Conservation (phyloP, 2,113 vertebrate species). For the Morone chrysops region DNA sequence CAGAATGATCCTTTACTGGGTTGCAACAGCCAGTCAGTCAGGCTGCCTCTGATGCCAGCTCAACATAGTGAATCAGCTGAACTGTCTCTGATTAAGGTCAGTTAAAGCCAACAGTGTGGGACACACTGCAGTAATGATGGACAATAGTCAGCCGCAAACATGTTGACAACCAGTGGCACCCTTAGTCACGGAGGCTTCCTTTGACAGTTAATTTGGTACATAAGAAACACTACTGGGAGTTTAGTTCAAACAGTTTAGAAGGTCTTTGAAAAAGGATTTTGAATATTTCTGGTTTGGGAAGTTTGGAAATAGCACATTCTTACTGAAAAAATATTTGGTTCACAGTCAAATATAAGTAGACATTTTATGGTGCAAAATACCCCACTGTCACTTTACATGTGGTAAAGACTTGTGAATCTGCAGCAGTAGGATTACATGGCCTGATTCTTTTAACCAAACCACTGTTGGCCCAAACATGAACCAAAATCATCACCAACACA, state of each 20-base stretch:
- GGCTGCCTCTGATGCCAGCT: neutral
- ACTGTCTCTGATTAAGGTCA: neutral
- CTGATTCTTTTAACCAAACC: neutral
- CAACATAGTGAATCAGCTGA: conserved; percentile 8
- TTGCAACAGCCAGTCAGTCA: neutral
- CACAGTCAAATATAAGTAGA: neutral
- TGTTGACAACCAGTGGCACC: conserved; percentile 3
- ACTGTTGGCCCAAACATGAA: neutral
- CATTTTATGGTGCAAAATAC: neutral
- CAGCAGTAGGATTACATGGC: neutral
- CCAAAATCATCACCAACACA: neutral
- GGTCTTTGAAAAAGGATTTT: neutral
- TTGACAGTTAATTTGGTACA: neutral
- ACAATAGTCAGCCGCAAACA: neutral
- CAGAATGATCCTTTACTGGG: neutral
- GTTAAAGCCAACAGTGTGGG: neutral
- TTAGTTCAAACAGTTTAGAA: neutral
- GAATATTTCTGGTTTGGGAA: conserved; percentile 9
- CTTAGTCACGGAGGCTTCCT: conserved; percentile 1
- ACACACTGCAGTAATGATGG: neutral
- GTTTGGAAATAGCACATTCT: neutral
- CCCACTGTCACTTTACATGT: conserved; percentile 1
- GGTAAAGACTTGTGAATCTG: neutral
- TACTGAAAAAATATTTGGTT: no score
- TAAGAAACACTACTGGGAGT: conserved; percentile 9